A percentile compares a stretch with the other conserved stretches of the same genome.
These are phyloP conservation scores for Drosophila histrio DNA, from an alignment of 2,888 invertebrate species.

Conservation along the genomic window DNA sequence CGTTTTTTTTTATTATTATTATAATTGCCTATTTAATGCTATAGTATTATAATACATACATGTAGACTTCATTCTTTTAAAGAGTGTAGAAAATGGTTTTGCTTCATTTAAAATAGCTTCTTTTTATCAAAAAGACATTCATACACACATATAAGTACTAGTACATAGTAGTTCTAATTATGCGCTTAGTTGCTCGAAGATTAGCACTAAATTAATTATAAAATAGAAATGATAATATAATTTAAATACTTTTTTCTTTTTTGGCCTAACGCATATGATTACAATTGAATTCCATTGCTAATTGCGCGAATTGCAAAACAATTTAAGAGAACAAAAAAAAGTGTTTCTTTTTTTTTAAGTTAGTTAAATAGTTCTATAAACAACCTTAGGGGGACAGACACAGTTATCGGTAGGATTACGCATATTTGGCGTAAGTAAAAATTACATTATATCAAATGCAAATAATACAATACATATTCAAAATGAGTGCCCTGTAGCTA, in stretches of 20 bases:
- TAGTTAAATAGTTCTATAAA: conserved; percentile 43
- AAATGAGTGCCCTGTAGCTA: conserved; percentile 48
- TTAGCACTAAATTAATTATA: conserved; percentile 67
- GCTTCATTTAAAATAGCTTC: conserved; percentile 76
- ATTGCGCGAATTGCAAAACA: conserved; percentile 39
- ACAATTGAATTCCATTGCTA: conserved; percentile 45
- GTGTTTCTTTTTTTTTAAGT: background rate
- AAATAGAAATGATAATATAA: conserved; percentile 41
- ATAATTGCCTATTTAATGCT: conserved; percentile 76
- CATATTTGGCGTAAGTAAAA: conserved; percentile 62
- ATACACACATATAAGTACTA: conserved; percentile 63
- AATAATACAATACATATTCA: conserved; percentile 37
- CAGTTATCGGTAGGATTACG: conserved; percentile 74
- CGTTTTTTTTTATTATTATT: conserved; percentile 30
- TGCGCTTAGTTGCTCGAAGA: conserved; percentile 71
- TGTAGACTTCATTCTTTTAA: conserved; percentile 80
- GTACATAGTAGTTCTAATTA: conserved; percentile 68
- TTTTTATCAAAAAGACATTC: conserved; percentile 80
- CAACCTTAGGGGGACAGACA: conserved; percentile 73
- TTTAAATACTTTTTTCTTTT: conserved; percentile 4
- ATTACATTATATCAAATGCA: conserved; percentile 69
- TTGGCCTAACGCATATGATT: conserved; percentile 29
- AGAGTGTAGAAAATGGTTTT: conserved; percentile 79
- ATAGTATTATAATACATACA: conserved; percentile 76
- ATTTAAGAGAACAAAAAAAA: conserved; percentile 11